Percentiles rank a stretch among this genome's conserved stretches.
Conservation (phyloP, 2,888 invertebrate species). For the Tenthredo amoena region DNA sequence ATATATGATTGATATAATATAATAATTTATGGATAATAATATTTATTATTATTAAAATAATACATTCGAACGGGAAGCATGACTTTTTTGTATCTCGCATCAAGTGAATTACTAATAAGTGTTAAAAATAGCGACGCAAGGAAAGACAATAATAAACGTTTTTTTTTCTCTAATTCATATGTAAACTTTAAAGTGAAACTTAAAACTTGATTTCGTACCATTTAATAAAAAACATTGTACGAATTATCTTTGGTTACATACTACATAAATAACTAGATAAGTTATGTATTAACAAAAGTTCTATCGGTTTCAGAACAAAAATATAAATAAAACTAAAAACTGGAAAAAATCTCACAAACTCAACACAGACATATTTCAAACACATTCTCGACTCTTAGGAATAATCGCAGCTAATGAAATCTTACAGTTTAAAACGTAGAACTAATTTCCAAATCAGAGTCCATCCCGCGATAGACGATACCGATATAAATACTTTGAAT, state of each 20-base stretch:
- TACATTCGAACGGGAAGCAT: slow-evolving; percentile 23
- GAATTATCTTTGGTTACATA: slow-evolving; percentile 41
- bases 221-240: slow-evolving; percentile 27
- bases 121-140: slow-evolving; percentile 33
- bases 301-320: background rate
- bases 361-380: background rate
- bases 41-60: slow-evolving; percentile 7
- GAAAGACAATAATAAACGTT: background rate
- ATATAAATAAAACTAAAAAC: background rate
- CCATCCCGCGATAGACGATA: background rate
- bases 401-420: background rate
- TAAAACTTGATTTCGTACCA: slow-evolving; percentile 33
- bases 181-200: slow-evolving; percentile 15
- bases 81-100: slow-evolving; percentile 1
- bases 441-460: background rate
- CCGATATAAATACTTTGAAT: background rate
- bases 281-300: background rate
- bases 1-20: slow-evolving; percentile 16
- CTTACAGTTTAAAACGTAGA: background rate
- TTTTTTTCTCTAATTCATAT: background rate
- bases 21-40: background rate
- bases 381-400: background rate
- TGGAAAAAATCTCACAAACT: slow-evolving; percentile 8
- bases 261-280: background rate
- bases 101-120: slow-evolving; percentile 30